Evolutionary conservation across 2,113 vertebrate genomes (phyloP).

Genomic region (Nothobranchius kuhntae): DNA sequence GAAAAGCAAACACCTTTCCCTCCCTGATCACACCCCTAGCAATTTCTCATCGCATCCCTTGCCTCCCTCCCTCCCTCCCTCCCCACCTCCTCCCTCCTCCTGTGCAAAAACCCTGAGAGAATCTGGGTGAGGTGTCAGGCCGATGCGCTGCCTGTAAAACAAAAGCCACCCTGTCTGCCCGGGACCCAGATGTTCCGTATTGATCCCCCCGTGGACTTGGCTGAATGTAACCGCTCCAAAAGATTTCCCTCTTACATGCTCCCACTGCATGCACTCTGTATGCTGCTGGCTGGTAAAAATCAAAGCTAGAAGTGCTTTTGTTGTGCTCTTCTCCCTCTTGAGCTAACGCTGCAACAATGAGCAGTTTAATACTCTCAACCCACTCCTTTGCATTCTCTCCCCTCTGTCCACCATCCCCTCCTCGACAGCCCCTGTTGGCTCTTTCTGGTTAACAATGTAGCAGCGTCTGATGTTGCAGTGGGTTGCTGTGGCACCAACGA

Average conservation of each 20-base stretch:
- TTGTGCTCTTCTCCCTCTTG: slow-evolving; percentile 24
- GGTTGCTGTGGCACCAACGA: slow-evolving; percentile 70
- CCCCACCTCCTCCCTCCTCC: slow-evolving; percentile 27
- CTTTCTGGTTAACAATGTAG: slow-evolving; percentile 79
- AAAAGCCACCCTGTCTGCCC: slow-evolving; percentile 73
- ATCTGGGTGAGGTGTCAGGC: slow-evolving; percentile 72
- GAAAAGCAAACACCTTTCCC: slow-evolving; percentile 61
- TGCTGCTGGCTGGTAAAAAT: slow-evolving; percentile 31
- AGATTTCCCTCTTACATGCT: slow-evolving; percentile 15
- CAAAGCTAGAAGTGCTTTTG: slow-evolving; percentile 32
- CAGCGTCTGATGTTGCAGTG: slow-evolving; percentile 69
- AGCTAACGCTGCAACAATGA: slow-evolving; percentile 35
- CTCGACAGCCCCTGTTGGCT: slow-evolving; percentile 56
- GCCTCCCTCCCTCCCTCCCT: slow-evolving; percentile 4
- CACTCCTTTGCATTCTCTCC: slow-evolving; percentile 30
- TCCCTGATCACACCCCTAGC: slow-evolving; percentile 25
- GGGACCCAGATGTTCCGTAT: slow-evolving; percentile 79
- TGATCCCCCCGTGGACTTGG: slow-evolving; percentile 71
- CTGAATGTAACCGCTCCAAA: slow-evolving; percentile 71
- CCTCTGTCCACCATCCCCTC: slow-evolving; percentile 35
- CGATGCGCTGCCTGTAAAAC: slow-evolving; percentile 68
- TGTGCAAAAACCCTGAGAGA: slow-evolving; percentile 54
- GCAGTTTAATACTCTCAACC: slow-evolving; percentile 23
- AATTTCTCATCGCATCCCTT: slow-evolving; percentile 21
- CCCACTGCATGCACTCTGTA: slow-evolving; percentile 12